Evolutionary conservation across 2,888 invertebrate genomes (phyloP).

Genomic region (Dynastes grantii): DNA sequence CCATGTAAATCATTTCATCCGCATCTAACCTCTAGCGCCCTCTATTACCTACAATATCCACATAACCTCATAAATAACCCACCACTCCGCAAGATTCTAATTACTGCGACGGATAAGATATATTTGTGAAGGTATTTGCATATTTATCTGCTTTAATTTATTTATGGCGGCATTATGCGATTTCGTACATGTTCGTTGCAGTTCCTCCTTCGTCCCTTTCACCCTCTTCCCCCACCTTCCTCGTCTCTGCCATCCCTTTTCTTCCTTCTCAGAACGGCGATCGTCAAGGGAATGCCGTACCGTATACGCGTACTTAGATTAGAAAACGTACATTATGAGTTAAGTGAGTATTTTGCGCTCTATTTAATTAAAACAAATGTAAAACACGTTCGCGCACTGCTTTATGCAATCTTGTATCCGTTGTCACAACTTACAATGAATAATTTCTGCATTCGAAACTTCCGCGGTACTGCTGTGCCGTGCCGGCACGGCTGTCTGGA

Average conservation of each 20-base stretch:
- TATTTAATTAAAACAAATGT: conserved; percentile 43
- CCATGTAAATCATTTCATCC: no score
- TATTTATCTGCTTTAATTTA: conserved; percentile 46
- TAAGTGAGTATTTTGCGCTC: conserved; percentile 36
- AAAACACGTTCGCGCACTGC: conserved; percentile 30
- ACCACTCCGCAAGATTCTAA: conserved; percentile 38
- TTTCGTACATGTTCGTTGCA: conserved; percentile 7
- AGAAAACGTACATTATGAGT: conserved; percentile 37
- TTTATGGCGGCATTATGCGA: conserved; percentile 42
- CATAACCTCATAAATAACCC: conserved; percentile 34
- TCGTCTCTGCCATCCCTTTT: background rate
- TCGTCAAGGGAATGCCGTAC: background rate
- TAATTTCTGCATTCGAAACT: conserved; percentile 25
- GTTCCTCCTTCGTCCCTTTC: background rate
- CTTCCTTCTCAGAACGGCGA: background rate
- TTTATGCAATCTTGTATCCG: conserved; percentile 33
- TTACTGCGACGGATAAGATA: conserved; percentile 27
- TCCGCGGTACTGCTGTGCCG: background rate
- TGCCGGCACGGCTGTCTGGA: background rate
- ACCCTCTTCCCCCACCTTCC: background rate
- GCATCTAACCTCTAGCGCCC: background rate
- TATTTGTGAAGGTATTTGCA: conserved; percentile 46
- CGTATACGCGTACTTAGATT: conserved; percentile 4
- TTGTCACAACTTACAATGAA: conserved; percentile 42
- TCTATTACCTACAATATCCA: background rate